phyloP scores from a whole-genome alignment of 2,797 vertebrate species.

The Acomys russatus region DNA sequence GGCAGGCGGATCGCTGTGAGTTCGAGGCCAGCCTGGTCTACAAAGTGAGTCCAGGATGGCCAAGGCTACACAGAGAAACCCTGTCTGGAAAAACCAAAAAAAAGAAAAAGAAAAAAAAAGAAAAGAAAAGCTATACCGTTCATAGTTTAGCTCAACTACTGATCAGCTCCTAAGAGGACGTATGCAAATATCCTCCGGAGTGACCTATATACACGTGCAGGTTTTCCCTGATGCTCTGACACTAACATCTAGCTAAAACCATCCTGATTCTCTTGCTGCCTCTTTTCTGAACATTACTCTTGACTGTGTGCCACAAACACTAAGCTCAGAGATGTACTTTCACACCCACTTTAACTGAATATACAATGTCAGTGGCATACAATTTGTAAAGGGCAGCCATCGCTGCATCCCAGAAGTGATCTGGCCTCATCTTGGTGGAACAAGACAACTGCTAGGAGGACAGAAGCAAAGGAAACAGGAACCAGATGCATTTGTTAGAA shows the following conservation, averaged over 20 bases:
- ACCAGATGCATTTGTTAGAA: neutral
- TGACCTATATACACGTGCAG: neutral
- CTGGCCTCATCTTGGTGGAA: too few species aligned
- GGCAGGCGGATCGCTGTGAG: too few species aligned
- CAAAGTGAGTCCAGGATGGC: too few species aligned
- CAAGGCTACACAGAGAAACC: too few species aligned
- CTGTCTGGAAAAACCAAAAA: too few species aligned
- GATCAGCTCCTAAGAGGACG: neutral
- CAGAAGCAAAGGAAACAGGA: neutral
- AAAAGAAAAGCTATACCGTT: neutral
- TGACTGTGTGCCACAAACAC: too few species aligned
- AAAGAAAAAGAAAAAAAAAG: too few species aligned
- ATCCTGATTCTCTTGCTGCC: neutral
- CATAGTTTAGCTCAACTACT: neutral
- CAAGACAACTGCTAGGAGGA: neutral
- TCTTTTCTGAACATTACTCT: neutral
- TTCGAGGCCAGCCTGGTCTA: too few species aligned
- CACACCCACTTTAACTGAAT: neutral
- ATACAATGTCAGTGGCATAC: neutral
- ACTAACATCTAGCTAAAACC: neutral
- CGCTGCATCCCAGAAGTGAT: neutral
- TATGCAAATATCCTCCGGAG: neutral
- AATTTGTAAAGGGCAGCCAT: neutral
- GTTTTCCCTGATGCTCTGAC: neutral
- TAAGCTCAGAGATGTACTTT: neutral